Percentiles rank a stretch among this genome's conserved stretches.
These are phyloP conservation scores for Megaceryle torquata DNA, from an alignment of 2,113 vertebrate species.

Conservation along the genomic window DNA sequence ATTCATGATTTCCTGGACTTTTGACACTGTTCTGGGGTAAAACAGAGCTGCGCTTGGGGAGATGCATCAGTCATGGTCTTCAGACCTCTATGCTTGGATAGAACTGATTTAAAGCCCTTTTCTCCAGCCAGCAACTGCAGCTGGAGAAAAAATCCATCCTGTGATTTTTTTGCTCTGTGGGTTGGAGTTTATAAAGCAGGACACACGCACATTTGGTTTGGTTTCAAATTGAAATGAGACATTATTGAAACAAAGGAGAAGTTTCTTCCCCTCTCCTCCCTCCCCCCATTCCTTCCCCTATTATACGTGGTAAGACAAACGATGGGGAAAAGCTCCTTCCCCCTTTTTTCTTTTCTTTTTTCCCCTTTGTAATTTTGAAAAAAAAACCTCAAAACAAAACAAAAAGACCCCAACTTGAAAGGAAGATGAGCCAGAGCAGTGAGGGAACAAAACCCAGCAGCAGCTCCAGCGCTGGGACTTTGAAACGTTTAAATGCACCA, in stretches of 20 bases:
- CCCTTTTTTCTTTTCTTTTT: slow-evolving; percentile 5
- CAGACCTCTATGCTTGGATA: rapidly evolving
- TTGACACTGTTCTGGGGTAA: not conserved
- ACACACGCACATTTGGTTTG: not conserved
- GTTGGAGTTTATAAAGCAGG: slow-evolving; percentile 26
- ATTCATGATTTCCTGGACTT: not conserved
- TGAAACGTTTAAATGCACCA: not conserved
- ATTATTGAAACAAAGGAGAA: slow-evolving; percentile 59
- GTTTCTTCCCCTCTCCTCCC: slow-evolving; percentile 24
- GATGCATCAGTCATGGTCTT: not conserved
- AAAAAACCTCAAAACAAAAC: not conserved
- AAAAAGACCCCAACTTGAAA: slow-evolving; percentile 51
- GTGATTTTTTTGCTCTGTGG: not conserved
- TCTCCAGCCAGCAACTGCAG: not conserved
- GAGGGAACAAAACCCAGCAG: slow-evolving; percentile 42
- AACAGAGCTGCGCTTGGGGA: not conserved
- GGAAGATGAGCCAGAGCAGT: slow-evolving; percentile 56
- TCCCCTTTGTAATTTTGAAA: slow-evolving; percentile 49
- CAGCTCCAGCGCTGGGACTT: slow-evolving; percentile 3
- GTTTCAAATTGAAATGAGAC: slow-evolving; percentile 68
- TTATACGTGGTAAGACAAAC: slow-evolving; percentile 56
- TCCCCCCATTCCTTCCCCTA: slow-evolving; percentile 26
- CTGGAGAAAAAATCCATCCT: no score
- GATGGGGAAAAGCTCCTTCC: slow-evolving; percentile 58
- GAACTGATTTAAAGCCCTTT: not conserved